Base-by-base conservation (phyloP, 2,888 invertebrate genomes). In the Pheosia tremula region DNA sequence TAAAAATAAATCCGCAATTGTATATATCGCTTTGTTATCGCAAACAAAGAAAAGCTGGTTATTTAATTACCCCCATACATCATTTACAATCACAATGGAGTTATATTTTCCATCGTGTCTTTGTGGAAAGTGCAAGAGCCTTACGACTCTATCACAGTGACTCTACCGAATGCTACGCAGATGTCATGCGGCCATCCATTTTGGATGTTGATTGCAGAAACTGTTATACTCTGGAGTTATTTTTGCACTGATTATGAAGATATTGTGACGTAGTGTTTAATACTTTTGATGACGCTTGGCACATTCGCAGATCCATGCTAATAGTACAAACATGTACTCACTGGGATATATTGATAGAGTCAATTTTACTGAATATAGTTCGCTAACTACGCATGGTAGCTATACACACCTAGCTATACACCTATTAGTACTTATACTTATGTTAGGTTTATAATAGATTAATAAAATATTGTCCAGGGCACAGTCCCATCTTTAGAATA, bases 311-410 rank as follows among this genome's bases (percentile, higher is more conserved):
- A 57, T 67, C 57, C 57, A 62, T 61, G 75, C 69, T 82, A 82
- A 82, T 77, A 61, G 64, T 68, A 64, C 65, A 72, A 74, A 74
- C 79, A 72, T 78, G 78, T 74, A 47, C 61, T 47, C 66, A 71
- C 56, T 64, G 62, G 49, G 61, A 69, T 66, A 45, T 68, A 63
- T 74, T 75, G 67, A 58, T 68, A 67, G n/a, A 66, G 38, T 52
- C 53, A 65, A 72, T 71, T 72, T 63, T 63, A 45, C 62, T 61
- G 61, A 60, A 65, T 58, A 52, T 60, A 61, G 45, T 9, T 37
- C 13, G 52, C 41, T 38, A 50, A 36, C 57, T 56, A 59, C 43
- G 38, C 10, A n/a, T 54, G 57, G 7, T 57, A 49, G 4, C 13
- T 5, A 50, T 5, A 11, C 3, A 3, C n/a, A 5, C 3, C 11